Evolutionary conservation across 2,888 invertebrate species (phyloP), one percentile per base, ranked within the genome.

Genomic region (Hololepta plana): DNA sequence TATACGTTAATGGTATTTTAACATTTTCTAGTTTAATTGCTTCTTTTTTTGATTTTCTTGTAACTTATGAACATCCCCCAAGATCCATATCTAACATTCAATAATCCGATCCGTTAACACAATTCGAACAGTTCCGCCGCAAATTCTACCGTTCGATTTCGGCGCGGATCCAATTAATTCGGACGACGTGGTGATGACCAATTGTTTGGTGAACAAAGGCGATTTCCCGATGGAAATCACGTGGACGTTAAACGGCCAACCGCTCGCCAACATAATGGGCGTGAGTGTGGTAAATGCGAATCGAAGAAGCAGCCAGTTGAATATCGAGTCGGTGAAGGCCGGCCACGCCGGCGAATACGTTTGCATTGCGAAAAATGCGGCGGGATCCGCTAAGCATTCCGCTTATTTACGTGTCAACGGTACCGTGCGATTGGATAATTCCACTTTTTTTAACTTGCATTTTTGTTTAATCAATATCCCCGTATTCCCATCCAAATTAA

Each of bases 261-360:
- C 65, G 30, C 64, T 73, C 46, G 61, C 62, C 41, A 62, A 51
- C 48, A 54, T 57, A 16, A 51, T 53, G 36, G 69, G 69, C 38
- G 59, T 71, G 30, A 56, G 62, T 2, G 60, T 70, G 21, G 57
- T 61, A 15, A 66, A 64, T 53, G 64, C 66, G 45, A 67, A 67
- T 17, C 23, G 24, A 12, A 29, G 28, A 8, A 32, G 28, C 24
- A 76, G 75, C 51, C 69, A 71, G 31, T 53, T 81, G 21, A 72
- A 69, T 30, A 76, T 81, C 43, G 74, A 75, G 40, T 64, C 72
- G 8, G 76, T 81, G 23, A 67, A 67, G 26, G 73, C 71, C 23
- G 62, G 67, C 37, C 79, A 81, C 50, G 69, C 67, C 34, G 82
- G 82, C 38, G 59, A 69, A 30, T 82, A 77, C 44, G 73, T 74